Evolutionary conservation across 2,888 invertebrate genomes (phyloP), one percentile per base, ranked within the genome.

Genomic region (Linhomoeus sp.): DNA sequence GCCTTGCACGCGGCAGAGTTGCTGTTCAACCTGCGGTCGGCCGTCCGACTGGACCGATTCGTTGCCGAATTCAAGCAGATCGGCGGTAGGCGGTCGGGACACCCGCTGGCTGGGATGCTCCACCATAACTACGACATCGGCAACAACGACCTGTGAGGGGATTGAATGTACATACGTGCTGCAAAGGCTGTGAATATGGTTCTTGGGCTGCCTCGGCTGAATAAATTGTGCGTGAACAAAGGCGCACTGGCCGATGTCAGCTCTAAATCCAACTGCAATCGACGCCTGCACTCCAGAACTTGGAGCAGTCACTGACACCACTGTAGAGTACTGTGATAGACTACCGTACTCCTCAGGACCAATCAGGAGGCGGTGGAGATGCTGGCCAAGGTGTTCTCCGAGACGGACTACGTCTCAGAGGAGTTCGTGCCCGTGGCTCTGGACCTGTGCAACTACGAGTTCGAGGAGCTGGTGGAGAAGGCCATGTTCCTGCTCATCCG

Each of bases 21-120:
- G 40, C 61, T 66, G 51, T 63, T 65, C 58, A 65, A 64, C 52
- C 64, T 62, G 50, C 58, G 62, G 36, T 65, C 65, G 55, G 64
- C 65, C 51, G 55, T 58, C 33, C 51, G 65, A 48, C 53, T 65
- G 45, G 62, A 64, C 63, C 58, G 59, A 52, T 64, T 65, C 52
- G 58, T 63, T 50, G 50, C 55, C 45, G 50, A 60, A 51, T 65
- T 64, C 55, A 64, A 64, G 52, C 46, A 24, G 24, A n/a, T 36
- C 20, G 17, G 54, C 36, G 53, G 56, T 51, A 40, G 59, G 61
- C 5, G 22, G 3, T 15, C 5, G 22, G 15, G 37, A 36, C 23
- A 33, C 20, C 5, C 14, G 17, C 45, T 45, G 23, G 37, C 23
- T n/a, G 17, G 17, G n/a, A 3, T 45, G 24, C 38, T 45, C 14